Evolutionary conservation across 1,140 invertebrate genomes (phyloP).

Genomic region (Trichonephila inaurata): DNA sequence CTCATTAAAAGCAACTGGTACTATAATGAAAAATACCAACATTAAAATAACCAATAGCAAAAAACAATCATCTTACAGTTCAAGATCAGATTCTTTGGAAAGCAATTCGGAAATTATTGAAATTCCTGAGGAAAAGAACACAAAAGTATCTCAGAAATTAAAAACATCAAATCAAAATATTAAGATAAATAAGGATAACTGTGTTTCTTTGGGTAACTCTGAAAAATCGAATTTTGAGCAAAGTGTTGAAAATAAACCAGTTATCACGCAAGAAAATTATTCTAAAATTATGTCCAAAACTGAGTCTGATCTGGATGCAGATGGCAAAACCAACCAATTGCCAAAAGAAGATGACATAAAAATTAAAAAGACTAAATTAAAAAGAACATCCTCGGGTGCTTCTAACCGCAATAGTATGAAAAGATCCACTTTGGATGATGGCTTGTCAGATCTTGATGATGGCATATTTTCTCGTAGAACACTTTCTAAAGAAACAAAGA

Average conservation of each 20-base stretch:
- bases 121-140: not conserved
- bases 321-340: not conserved
- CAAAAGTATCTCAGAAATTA: not conserved
- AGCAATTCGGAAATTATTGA: not conserved
- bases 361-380: not conserved
- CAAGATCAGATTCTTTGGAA: not conserved
- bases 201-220: no score
- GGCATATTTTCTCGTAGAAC: not conserved
- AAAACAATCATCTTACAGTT: not conserved
- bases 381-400: not conserved
- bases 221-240: not conserved
- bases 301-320: not conserved
- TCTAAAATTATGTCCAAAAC: not conserved
- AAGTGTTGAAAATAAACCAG: not conserved
- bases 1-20: not conserved
- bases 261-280: not conserved
- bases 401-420: constrained; percentile 18
- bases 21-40: not conserved
- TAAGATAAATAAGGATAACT: no score
- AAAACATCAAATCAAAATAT: no score
- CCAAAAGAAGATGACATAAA: not conserved
- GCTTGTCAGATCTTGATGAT: not conserved
- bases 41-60: not conserved
- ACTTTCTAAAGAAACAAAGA: not conserved
- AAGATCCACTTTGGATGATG: not conserved